Percentiles rank a stretch among this genome's conserved stretches.
phyloP scores from a whole-genome alignment of 1,140 invertebrate species.

The Chironomus tepperi region DNA sequence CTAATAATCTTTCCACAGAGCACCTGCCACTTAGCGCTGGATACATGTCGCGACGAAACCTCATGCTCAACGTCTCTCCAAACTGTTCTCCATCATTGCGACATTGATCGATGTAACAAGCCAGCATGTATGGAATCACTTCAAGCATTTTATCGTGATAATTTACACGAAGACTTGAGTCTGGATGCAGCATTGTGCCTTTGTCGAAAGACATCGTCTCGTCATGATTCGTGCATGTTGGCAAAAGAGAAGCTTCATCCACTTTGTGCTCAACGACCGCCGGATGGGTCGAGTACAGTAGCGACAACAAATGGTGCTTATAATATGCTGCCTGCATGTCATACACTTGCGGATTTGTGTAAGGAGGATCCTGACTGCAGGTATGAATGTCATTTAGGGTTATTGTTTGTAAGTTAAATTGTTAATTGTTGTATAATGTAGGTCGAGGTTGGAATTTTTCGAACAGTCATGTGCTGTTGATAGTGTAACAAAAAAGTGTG shows the following conservation, averaged over 20 bases:
- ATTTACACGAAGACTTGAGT: slow-evolving; percentile 64
- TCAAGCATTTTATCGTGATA: slow-evolving; percentile 67
- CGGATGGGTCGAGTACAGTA: slow-evolving; percentile 47
- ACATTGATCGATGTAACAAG: slow-evolving; percentile 62
- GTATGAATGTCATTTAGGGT: no score
- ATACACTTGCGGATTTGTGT: slow-evolving; percentile 68
- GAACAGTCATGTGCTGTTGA: slow-evolving; percentile 85
- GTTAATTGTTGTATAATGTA: no score
- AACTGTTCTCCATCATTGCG: slow-evolving; percentile 71
- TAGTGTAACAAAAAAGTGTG: slow-evolving; percentile 77
- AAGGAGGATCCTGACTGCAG: slow-evolving; percentile 61
- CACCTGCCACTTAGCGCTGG: slow-evolving; percentile 66
- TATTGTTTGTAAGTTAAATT: no score
- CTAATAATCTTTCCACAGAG: slow-evolving; percentile 46
- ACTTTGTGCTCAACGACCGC: slow-evolving; percentile 67
- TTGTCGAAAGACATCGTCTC: slow-evolving; percentile 78
- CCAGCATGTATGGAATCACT: slow-evolving; percentile 82
- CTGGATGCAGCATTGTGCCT: slow-evolving; percentile 84
- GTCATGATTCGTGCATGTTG: slow-evolving; percentile 72
- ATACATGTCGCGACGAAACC: slow-evolving; percentile 63
- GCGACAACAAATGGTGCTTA: slow-evolving; percentile 38
- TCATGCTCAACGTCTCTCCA: slow-evolving; percentile 66
- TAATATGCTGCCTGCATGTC: slow-evolving; percentile 63
- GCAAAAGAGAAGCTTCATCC: slow-evolving; percentile 83
- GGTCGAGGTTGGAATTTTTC: slow-evolving; percentile 71